Base-by-base conservation (phyloP, 2,797 vertebrate genomes). In the Okamejei kenojei region DNA sequence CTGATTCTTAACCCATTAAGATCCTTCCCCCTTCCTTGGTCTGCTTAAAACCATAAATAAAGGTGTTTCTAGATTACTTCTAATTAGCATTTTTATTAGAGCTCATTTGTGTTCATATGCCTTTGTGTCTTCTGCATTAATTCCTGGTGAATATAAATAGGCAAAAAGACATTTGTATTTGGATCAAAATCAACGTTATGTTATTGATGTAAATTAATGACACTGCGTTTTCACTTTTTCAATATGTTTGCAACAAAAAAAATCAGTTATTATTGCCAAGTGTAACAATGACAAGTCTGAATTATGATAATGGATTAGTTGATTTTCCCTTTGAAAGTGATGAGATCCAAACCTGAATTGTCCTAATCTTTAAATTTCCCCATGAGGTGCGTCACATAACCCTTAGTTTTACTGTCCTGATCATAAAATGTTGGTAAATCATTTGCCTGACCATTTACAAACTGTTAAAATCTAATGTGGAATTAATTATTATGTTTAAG, bases 1-100 rank as follows among this genome's bases (percentile, higher is more conserved):
- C 73, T 76, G 73, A 92, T 73, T 10, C 21, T 92, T 92, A 92
- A 92, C 90, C 68, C 71, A 61, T 86, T 92, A 92, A 74, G 45
- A 74, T 13, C 71, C 13, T 74, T 13, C 71, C 26, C 29, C 38
- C 45, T 76, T 58, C 23, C 35, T 7, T 29, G 71, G 90, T 68
- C 5, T 58, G 26, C 71, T n/a, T 29, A 76, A 38, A 76, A 4
- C 26, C 15, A 74, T 9, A n/a, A 38, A 92, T n/a, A 76, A 3
- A n/a, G 90, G 17, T 26, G 17, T 84, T 58, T 61, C 81, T 23
- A 84, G 23, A 23, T 58, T 84, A 84, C 45, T 58, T 84, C 29
- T 84, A 26, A 26, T 84, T 84, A 58, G 10, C 81, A 58, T 54
- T 7, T 58, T 58, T 58, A 84, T 58, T 58, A 84, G 45, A 84